Base-by-base conservation (phyloP, 2,797 vertebrate genomes). In the Galaxias olidus region DNA sequence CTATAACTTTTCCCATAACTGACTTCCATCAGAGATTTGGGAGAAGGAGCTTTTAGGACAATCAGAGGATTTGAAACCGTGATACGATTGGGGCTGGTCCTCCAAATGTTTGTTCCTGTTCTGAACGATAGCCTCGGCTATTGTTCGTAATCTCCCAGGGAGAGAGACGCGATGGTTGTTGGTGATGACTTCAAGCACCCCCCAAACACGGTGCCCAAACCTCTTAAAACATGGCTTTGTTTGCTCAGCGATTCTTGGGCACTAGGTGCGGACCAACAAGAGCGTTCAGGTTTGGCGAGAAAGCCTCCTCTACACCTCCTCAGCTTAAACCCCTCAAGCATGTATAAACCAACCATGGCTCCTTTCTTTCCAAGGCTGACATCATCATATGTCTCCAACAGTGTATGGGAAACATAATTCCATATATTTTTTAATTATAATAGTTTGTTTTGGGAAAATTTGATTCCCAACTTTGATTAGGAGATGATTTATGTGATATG, bases 1-100 rank as follows among this genome's bases (percentile, higher is more conserved):
- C 58, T 54, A 61, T 62, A 62, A 17, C 11, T 63, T 71, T 65
- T 80, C 78, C 63, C 78, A 81, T 45, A 72, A 59, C 61, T 52
- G 42, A 67, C 74, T 67, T 78, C 61, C 64, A 66, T 30, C 17
- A 20, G 55, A 61, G 63, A 61, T 53, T n/a, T 55, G 47, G 20
- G 5, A 30, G 52, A 20, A 48, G 52, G 47, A 19, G 60, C 59
- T 52, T 50, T 18, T 1, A 30, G 62, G 54, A 51, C 64, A 67
- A 65, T 67, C 9, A 20, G 12, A 58, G 47, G 48, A 63, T 71
- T 71, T 68, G 49, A 44, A 61, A 56, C 41, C 50, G 58, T 51
- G 54, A 71, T 50, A 65, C 42, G 17, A 66, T 62, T 61, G 1
- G 1, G 13, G 43, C 56, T 30, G 4, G 17, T 15, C 51, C 42